Conservation (phyloP, 2,797 vertebrate genomes). For the Alectoris magna region DNA sequence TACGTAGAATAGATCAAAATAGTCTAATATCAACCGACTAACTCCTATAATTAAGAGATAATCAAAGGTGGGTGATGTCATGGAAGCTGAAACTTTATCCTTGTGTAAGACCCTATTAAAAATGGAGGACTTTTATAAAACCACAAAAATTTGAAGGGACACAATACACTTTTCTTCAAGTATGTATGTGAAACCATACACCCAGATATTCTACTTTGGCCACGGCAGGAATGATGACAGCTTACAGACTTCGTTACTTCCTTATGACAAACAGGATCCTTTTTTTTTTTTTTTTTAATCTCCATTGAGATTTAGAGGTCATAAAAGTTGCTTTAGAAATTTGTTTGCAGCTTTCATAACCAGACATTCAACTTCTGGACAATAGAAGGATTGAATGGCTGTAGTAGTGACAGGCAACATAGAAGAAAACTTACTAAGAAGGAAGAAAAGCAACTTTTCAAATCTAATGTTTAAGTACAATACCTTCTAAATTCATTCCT, state of each 20-base stretch:
- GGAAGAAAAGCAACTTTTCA: not conserved
- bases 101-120: not conserved
- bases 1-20: not conserved
- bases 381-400: not conserved
- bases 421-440: not conserved
- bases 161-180: not conserved
- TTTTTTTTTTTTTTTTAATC: too few species aligned
- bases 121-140: not conserved
- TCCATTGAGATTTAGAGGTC: not conserved
- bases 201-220: not conserved
- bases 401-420: not conserved
- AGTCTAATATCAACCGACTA: not conserved
- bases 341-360: not conserved
- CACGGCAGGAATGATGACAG: not conserved
- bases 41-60: not conserved
- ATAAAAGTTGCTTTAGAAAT: not conserved
- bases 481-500: slow-evolving; percentile 97
- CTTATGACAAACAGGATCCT: not conserved
- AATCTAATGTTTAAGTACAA: not conserved
- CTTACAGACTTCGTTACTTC: not conserved
- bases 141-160: not conserved
- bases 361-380: not conserved
- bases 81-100: not conserved
- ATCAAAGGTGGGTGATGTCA: not conserved
- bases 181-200: not conserved